phyloP scores from a whole-genome alignment of 2,888 invertebrate genomes.

The Himalopsyche anomala region DNA sequence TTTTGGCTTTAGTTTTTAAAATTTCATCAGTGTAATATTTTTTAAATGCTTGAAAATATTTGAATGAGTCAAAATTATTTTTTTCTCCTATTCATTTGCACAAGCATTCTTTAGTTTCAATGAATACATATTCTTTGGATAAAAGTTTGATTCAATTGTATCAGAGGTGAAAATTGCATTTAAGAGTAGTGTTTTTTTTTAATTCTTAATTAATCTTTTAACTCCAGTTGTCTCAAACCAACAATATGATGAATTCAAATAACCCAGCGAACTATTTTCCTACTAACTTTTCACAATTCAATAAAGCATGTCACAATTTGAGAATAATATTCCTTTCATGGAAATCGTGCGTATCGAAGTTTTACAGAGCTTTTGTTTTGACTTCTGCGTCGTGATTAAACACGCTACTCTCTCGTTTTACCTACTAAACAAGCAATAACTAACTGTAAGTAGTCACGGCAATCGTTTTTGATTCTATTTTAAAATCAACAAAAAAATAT shows the following conservation, averaged over 20 bases:
- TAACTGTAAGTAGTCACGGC: background rate
- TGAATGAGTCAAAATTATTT: too few relatives aligned
- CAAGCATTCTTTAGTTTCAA: too few relatives aligned
- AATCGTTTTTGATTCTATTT: background rate
- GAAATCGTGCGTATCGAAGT: conserved; percentile 17
- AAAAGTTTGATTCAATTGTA: too few relatives aligned
- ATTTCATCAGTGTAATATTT: too few relatives aligned
- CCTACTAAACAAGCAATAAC: background rate
- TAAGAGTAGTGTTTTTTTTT: too few relatives aligned
- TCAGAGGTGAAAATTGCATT: too few relatives aligned
- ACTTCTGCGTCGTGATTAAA: background rate
- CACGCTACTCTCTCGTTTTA: background rate
- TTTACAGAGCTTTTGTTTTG: conserved; percentile 11
- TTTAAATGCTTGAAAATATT: too few relatives aligned
- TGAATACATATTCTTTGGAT: too few relatives aligned
- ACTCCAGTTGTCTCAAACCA: background rate
- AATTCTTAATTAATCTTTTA: too few relatives aligned
- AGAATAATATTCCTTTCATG: background rate
- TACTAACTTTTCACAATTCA: background rate
- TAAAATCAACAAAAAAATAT: too few relatives aligned
- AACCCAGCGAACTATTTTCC: background rate
- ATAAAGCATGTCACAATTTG: background rate
- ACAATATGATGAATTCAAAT: background rate
- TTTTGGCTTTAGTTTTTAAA: too few relatives aligned
- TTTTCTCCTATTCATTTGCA: too few relatives aligned